phyloP scores from a whole-genome alignment of 2,797 vertebrate genomes.

The Knipowitschia caucasica region DNA sequence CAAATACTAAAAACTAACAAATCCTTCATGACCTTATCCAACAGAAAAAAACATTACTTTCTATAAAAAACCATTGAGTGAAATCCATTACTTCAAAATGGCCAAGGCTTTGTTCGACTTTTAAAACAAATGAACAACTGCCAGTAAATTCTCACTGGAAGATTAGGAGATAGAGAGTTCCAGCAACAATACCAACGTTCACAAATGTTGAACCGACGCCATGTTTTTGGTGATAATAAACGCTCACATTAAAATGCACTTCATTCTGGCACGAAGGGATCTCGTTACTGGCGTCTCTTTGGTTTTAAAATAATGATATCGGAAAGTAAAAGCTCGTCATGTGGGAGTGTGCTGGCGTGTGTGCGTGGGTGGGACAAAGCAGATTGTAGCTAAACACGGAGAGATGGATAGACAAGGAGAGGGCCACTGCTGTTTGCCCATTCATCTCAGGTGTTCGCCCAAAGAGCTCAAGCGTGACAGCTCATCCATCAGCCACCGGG shows the following conservation, averaged over 20 bases:
- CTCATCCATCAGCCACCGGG: conserved; percentile 92
- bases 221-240: conserved; percentile 25
- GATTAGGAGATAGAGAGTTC: conserved; percentile 11
- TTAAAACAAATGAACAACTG: conserved; percentile 15
- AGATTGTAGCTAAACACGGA: conserved; percentile 48
- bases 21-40: conserved; percentile 3
- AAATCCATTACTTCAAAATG: not conserved
- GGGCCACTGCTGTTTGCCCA: conserved; percentile 87
- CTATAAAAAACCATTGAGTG: conserved; percentile 3
- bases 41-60: not conserved
- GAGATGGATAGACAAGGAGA: conserved; percentile 67
- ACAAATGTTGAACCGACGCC: conserved; percentile 17
- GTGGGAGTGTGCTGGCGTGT: conserved; percentile 29
- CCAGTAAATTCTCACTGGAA: conserved; percentile 16
- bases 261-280: conserved; percentile 17
- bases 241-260: conserved; percentile 34
- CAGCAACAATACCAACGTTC: conserved; percentile 25
- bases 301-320: conserved; percentile 43
- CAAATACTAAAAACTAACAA: not conserved
- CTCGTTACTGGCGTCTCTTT: conserved; percentile 12
- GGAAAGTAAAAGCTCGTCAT: conserved; percentile 24
- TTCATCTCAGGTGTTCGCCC: conserved; percentile 89
- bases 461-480: conserved; percentile 87
- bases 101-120: conserved; percentile 6
- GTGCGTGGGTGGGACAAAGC: conserved; percentile 30